Evolutionary conservation across 2,888 invertebrate genomes (phyloP), one percentile per base, ranked within the genome.

Genomic region (Drosophila mulleri): DNA sequence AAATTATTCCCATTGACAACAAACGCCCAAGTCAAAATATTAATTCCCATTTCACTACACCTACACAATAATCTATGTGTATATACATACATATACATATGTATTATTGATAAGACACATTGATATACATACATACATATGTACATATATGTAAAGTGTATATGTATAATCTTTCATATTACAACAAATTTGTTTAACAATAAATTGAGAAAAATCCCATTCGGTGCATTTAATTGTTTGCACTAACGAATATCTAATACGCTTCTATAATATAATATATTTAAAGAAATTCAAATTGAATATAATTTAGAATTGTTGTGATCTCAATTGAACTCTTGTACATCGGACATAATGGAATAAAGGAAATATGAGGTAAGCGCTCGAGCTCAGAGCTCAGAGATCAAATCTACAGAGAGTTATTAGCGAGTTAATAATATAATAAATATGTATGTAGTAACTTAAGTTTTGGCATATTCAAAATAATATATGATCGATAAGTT

Each of bases 1-100:
- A 54, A 54, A 57, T 16, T 3, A 35, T 7, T 1, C 32, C 23
- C 37, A 53, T 39, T 47, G 29, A 53, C 32, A 60, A 59, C 23
- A 52, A 59, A 11, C 58, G n/a, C 3, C 23, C 39, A 14, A 7
- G 1, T 1, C 48, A 12, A 56, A 39, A 57, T 20, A 23, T 23
- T 9, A 29, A 42, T 42, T 29, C 18, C 47, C 48, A 47, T 59
- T 47, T 26, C 12, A 18, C 11, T 32, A 45, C 52, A 45, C 71
- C 66, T 52, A 65, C 66, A 66, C 52, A 6, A 29, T n/a, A 23
- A n/a, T 20, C 3, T 0, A 6, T 14, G 35, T 16, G 42, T 35
- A 37, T 37, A 37, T 37, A 5, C 4, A 12, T 12, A 35, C n/a
- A 1, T 9, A 0, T 32, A 42, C 14, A 29, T 20, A 29, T 14